phyloP scores from a whole-genome alignment of 2,888 invertebrate species.

The Athalia circularis region DNA sequence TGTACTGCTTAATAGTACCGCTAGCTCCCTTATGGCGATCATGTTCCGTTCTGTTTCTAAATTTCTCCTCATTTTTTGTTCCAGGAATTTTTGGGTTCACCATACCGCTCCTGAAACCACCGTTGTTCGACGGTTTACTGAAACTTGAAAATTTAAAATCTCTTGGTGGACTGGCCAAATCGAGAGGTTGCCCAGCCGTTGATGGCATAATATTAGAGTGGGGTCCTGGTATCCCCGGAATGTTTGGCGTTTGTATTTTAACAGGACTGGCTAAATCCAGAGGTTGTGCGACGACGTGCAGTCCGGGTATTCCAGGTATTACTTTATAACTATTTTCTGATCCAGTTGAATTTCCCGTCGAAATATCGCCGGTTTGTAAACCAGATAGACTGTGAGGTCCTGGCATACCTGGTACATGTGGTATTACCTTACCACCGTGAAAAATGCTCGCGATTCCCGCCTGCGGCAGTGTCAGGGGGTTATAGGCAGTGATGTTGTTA shows the following conservation, averaged over 20 bases:
- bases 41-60: slow-evolving; percentile 55
- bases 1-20: slow-evolving; percentile 53
- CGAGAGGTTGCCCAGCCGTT: slow-evolving; percentile 62
- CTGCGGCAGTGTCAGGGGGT: slow-evolving; percentile 80
- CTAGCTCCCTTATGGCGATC: slow-evolving; percentile 59
- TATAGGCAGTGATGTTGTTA: slow-evolving; percentile 82
- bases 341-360: slow-evolving; percentile 58
- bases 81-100: slow-evolving; percentile 60
- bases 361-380: slow-evolving; percentile 70
- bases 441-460: slow-evolving; percentile 80
- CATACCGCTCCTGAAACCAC: slow-evolving; percentile 51
- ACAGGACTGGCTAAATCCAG: slow-evolving; percentile 68
- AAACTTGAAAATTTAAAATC: slow-evolving; percentile 58
- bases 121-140: slow-evolving; percentile 55
- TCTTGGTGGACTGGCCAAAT: slow-evolving; percentile 66
- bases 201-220: slow-evolving; percentile 50
- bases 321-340: slow-evolving; percentile 62
- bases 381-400: slow-evolving; percentile 81
- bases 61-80: slow-evolving; percentile 57
- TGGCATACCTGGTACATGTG: slow-evolving; percentile 91
- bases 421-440: slow-evolving; percentile 85
- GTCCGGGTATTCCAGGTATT: slow-evolving; percentile 65
- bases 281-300: slow-evolving; percentile 64
- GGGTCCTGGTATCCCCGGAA: slow-evolving; percentile 61
- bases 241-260: slow-evolving; percentile 56